Evolutionary conservation across 1,140 invertebrate genomes (phyloP).

Genomic region (Ganaspis sp.): DNA sequence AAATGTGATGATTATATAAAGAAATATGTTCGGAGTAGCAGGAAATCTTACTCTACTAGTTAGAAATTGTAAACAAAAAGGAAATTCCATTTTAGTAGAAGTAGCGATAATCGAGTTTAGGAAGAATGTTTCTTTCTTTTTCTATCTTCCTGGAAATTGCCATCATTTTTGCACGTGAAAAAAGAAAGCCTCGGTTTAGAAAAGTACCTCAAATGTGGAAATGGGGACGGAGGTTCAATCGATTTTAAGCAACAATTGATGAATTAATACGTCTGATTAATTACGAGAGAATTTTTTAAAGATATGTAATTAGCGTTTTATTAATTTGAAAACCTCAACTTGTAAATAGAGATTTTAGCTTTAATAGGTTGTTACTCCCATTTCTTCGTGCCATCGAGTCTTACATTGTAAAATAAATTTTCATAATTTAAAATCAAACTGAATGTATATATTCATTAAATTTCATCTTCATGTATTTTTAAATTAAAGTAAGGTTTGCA

Average conservation of each 20-base stretch:
- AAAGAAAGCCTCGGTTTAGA: background rate
- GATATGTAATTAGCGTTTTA: background rate
- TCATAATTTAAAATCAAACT: conserved; percentile 50
- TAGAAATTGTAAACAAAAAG: conserved; percentile 25
- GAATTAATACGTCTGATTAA: background rate
- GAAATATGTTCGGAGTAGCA: background rate
- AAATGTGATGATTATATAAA: conserved; percentile 14
- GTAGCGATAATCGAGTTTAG: background rate
- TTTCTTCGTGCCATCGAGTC: conserved; percentile 55
- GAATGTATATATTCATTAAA: conserved; percentile 65
- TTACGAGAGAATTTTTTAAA: background rate
- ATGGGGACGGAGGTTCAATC: background rate
- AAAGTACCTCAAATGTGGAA: too few relatives aligned
- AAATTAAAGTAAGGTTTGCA: conserved; percentile 23
- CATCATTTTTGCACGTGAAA: background rate
- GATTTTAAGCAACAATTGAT: background rate
- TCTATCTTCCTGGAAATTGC: background rate
- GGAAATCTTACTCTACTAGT: conserved; percentile 2
- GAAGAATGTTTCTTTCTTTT: background rate
- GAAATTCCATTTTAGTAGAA: background rate
- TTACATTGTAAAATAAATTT: conserved; percentile 47
- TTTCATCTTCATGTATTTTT: conserved; percentile 46
- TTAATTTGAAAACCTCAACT: background rate
- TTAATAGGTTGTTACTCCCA: conserved; percentile 14
- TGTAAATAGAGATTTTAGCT: conserved; percentile 12